Conservation (phyloP, 2,888 invertebrate genomes). For the Abrostola tripartita region DNA sequence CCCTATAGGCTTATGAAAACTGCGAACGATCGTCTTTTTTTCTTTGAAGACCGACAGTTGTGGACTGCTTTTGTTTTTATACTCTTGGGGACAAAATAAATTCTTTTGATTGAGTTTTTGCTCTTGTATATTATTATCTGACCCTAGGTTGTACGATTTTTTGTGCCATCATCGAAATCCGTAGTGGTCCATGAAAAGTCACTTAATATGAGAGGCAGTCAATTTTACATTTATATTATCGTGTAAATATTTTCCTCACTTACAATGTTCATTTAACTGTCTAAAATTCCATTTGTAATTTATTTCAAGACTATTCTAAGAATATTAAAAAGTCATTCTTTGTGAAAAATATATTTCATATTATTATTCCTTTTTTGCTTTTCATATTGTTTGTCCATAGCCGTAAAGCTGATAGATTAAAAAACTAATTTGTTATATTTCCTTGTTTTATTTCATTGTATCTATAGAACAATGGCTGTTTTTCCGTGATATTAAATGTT, state of each 20-base stretch:
- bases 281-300: too few species aligned
- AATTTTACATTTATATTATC: too few species aligned
- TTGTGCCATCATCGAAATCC: too few species aligned
- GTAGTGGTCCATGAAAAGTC: too few species aligned
- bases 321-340: too few species aligned
- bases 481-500: constrained; percentile 29
- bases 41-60: neutral
- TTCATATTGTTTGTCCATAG: too few species aligned
- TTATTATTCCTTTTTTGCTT: too few species aligned
- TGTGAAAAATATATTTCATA: too few species aligned
- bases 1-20: neutral
- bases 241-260: too few species aligned
- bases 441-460: neutral
- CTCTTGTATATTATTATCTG: neutral
- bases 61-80: neutral
- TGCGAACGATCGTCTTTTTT: neutral
- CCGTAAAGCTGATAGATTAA: neutral
- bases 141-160: neutral
- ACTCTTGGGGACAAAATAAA: neutral
- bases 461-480: constrained; percentile 4
- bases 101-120: neutral
- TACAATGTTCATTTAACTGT: too few species aligned
- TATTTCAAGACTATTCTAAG: too few species aligned
- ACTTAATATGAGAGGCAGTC: too few species aligned
- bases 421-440: neutral